Evolutionary conservation across 2,797 vertebrate species (phyloP).

Genomic region (Sphaeramia orbicularis): DNA sequence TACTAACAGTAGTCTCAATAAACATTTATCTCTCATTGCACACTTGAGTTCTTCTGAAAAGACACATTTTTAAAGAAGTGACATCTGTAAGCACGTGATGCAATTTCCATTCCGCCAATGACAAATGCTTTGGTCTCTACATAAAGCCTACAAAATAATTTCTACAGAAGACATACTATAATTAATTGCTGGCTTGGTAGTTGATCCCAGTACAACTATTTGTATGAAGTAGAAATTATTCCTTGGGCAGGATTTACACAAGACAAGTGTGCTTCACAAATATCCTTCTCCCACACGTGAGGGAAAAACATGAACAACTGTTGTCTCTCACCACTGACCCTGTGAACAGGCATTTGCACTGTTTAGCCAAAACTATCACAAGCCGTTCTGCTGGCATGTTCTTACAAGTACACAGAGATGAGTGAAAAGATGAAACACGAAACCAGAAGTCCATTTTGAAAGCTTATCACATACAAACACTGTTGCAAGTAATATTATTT

Average conservation of each 20-base stretch:
- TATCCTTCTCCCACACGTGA: background rate
- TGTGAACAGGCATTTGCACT: background rate
- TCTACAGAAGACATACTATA: background rate
- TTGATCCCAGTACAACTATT: background rate
- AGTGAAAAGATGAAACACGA: background rate
- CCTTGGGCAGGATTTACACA: background rate
- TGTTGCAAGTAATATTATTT: background rate
- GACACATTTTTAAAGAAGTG: background rate
- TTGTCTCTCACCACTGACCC: background rate
- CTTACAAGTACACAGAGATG: background rate
- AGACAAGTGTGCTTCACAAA: background rate
- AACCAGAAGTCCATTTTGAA: slow-evolving; percentile 1
- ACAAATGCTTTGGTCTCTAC: background rate
- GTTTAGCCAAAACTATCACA: background rate
- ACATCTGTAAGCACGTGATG: background rate
- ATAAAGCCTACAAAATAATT: background rate
- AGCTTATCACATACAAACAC: background rate
- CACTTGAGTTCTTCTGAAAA: no score
- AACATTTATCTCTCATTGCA: no score
- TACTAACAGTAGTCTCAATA: no score
- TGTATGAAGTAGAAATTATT: background rate
- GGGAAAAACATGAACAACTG: background rate
- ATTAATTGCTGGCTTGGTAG: background rate
- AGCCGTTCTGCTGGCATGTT: background rate
- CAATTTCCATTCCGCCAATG: background rate